Evolutionary conservation across 2,113 vertebrate genomes (phyloP), one percentile per base, ranked within the genome.

Genomic region (Solenodon paradoxus): DNA sequence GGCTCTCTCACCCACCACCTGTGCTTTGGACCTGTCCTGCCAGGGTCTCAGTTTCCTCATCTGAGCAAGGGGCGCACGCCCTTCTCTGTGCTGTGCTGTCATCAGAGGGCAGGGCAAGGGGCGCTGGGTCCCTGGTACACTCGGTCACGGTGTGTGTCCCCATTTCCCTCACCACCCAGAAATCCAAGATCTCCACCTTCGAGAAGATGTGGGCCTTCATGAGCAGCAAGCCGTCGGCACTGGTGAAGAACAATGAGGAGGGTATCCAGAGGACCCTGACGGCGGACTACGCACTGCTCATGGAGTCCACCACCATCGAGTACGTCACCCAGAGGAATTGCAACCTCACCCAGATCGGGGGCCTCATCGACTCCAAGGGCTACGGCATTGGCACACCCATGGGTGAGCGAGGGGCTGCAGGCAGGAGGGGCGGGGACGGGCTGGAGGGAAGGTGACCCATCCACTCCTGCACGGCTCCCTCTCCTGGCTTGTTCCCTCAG

Each of bases 151-250:
- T 35, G 24, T 59, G 9, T 35, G 0, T 53, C 42, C 0, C 38
- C 24, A 38, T 38, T 51, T 68, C 86, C 38, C 26, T 26, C 0
- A 0, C 0, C 74, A 9, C 96, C 42, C 98, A 99, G 99, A 99
- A 99, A 99, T 99, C 99, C 55, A 99, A 99, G 97, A 99, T 99
- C 88, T 99, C 99, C 78, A 99, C 99, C 0, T 99, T 99, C 92
- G 99, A 99, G 98, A 99, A 99, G 97, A 99, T 99, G 99, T 99
- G 99, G 99, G 99, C 99, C 57, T 99, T 99, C 96, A 99, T 99
- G 99, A 99, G 99, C 98, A 99, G 99, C 98, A 99, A 99, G 95
- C 99, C 99, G 96, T 99, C 99, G 0, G 99, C 99, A 0, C 98
- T 99, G 42, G 99, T 99, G 26, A 99, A 99, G 94, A 99, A 99